phyloP scores from a whole-genome alignment of 2,888 invertebrate species.

The Plagiodera versicolora region DNA sequence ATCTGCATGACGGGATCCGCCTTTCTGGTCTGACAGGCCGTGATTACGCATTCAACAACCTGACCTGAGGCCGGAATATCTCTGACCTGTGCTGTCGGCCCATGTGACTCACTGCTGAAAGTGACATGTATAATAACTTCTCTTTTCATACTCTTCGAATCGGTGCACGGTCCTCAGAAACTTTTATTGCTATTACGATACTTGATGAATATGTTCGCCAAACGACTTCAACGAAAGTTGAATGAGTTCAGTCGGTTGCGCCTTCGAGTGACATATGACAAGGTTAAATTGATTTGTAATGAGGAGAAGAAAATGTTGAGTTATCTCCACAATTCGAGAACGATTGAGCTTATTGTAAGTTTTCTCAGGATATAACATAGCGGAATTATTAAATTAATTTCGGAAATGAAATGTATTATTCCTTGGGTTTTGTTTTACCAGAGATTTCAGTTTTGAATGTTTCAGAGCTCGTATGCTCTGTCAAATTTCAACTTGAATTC shows the following conservation, averaged over 20 bases:
- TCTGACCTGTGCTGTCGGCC: conserved; percentile 33
- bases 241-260: neutral
- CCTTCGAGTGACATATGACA: neutral
- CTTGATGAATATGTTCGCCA: conserved; percentile 12
- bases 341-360: no score
- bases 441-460: no score
- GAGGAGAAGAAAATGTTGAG: neutral
- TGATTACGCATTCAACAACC: conserved; percentile 55
- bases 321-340: neutral
- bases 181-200: conserved; percentile 23
- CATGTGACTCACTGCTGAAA: conserved; percentile 50
- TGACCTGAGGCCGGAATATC: conserved; percentile 50
- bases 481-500: no score
- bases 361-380: no score
- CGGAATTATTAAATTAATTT: no score
- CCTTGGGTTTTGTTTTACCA: no score
- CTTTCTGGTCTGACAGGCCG: conserved; percentile 54
- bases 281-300: no score
- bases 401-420: no score
- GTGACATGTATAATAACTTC: conserved; percentile 53
- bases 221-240: neutral
- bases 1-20: conserved; percentile 54
- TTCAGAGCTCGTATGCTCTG: no score
- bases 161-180: conserved; percentile 20
- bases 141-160: conserved; percentile 38